phyloP scores from a whole-genome alignment of 2,797 vertebrate genomes.

The Smutsia temminckii region DNA sequence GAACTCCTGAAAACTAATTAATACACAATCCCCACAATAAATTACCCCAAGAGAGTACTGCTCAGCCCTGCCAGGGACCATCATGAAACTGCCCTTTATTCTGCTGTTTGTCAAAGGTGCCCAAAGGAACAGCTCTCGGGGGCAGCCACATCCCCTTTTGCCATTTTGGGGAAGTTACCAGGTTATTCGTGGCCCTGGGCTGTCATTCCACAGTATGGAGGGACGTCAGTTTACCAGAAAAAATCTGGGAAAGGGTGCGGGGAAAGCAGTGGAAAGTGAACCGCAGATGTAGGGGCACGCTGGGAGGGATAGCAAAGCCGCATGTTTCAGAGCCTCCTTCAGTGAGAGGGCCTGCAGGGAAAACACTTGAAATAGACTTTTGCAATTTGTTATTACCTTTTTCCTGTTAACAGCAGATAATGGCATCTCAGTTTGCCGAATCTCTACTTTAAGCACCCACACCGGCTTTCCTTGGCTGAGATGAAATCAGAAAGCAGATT shows the following conservation, averaged over 20 bases:
- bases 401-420: background rate
- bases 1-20: constrained; percentile 80
- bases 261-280: background rate
- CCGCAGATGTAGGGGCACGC: background rate
- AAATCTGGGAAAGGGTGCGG: background rate
- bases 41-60: constrained; percentile 55
- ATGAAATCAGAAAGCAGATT: background rate
- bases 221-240: background rate
- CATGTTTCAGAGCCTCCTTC: background rate
- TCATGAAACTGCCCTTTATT: constrained; percentile 47
- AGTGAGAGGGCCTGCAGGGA: background rate
- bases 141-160: background rate
- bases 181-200: too few relatives aligned
- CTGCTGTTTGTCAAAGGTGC: background rate
- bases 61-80: constrained; percentile 35
- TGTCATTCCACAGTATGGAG: background rate
- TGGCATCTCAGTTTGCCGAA: background rate
- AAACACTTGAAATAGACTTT: background rate
- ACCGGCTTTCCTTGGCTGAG: background rate
- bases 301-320: background rate
- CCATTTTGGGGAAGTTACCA: background rate
- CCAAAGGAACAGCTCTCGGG: background rate
- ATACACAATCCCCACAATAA: constrained; percentile 43
- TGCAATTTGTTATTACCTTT: background rate
- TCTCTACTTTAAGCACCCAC: background rate